Conservation (phyloP, 2,888 invertebrate genomes). For the Reticulitermes lucifugus region DNA sequence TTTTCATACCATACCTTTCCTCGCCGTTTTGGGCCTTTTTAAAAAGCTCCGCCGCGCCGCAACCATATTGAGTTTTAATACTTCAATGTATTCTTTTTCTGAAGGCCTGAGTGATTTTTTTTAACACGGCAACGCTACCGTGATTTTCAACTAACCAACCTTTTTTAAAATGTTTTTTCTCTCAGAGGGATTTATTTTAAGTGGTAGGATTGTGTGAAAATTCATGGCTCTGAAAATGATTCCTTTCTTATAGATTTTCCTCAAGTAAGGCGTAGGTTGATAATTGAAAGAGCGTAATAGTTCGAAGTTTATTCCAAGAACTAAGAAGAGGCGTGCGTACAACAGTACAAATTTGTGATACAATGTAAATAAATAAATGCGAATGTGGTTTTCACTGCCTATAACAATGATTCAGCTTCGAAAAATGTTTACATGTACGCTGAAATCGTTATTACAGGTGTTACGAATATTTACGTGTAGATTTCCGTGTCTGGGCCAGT, state of each 20-base stretch:
- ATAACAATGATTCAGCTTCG: neutral
- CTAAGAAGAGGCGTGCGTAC: neutral
- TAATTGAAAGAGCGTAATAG: neutral
- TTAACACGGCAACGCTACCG: neutral
- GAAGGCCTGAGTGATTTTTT: constrained; percentile 34
- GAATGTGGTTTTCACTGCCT: no score
- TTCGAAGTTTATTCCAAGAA: neutral
- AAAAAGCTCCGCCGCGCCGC: constrained; percentile 27
- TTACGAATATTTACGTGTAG: no score
- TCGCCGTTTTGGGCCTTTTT: constrained; percentile 32
- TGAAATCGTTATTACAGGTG: no score
- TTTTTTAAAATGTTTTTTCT: constrained; percentile 20
- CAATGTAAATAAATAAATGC: no score
- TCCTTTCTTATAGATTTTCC: neutral
- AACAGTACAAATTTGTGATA: neutral
- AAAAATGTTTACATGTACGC: neutral
- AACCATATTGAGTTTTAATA: constrained; percentile 43
- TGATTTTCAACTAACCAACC: constrained; percentile 11
- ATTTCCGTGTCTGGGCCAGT: no score
- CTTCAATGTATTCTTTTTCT: constrained; percentile 12
- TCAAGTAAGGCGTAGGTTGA: neutral
- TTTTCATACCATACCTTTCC: constrained; percentile 36
- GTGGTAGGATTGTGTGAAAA: constrained; percentile 18
- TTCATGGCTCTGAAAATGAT: neutral
- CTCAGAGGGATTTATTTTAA: constrained; percentile 8